phyloP scores from a whole-genome alignment of 64 coral and sea anemone species.

The Pocillopora damicornis region DNA sequence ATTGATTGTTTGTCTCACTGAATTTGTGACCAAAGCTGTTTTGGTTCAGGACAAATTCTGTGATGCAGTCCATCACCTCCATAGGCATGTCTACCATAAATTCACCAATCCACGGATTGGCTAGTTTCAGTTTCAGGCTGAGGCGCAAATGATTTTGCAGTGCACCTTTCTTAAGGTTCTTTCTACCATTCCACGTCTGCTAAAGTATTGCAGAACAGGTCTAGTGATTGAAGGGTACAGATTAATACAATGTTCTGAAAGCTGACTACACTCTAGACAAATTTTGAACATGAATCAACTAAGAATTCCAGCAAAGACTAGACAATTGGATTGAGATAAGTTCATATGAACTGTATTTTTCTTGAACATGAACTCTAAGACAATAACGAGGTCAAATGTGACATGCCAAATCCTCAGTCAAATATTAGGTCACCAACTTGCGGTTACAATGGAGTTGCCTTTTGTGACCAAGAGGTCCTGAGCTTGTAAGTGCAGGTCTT shows the following conservation, averaged over 20 bases:
- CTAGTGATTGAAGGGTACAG: no score
- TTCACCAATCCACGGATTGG: slow-evolving; percentile 7
- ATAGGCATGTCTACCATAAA: not conserved
- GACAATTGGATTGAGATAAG: slow-evolving; percentile 7
- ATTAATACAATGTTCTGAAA: slow-evolving; percentile 9
- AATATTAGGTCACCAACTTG: not conserved
- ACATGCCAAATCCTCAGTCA: not conserved
- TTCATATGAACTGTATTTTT: not conserved
- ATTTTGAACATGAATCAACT: slow-evolving; percentile 21
- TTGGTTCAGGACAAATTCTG: no score
- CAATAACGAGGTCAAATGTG: not conserved
- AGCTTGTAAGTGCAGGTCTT: not conserved
- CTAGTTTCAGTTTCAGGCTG: not conserved
- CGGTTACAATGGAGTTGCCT: not conserved
- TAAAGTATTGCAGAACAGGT: not conserved
- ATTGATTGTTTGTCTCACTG: no score
- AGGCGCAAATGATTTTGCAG: slow-evolving; percentile 18
- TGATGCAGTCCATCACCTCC: no score
- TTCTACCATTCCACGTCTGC: slow-evolving; percentile 17
- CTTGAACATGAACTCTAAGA: not conserved
- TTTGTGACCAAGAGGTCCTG: not conserved
- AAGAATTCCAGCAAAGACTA: slow-evolving; percentile 4
- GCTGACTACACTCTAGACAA: not conserved
- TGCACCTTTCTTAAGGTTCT: slow-evolving; percentile 27
- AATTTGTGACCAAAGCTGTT: no score